Evolutionary conservation across 1,140 invertebrate species (phyloP).

Genomic region (Acromyrmex charruanus): DNA sequence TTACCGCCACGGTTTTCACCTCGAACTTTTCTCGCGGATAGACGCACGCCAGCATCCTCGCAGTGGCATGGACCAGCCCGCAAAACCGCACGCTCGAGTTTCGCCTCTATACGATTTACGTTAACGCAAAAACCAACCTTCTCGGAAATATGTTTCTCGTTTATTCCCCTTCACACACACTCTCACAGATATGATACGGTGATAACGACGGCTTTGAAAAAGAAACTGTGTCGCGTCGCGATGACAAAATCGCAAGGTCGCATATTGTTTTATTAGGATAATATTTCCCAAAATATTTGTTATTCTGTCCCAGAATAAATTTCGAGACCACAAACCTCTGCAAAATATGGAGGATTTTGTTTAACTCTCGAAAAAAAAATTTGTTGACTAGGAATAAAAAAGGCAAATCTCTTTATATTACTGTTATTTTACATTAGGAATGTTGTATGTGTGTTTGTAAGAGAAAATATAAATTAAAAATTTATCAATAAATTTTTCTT

Average conservation of each 20-base stretch:
- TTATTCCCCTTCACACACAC: not conserved
- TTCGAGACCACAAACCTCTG: not conserved
- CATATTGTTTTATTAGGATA: not conserved
- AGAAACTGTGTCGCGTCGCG: slow-evolving; percentile 2
- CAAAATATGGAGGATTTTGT: not conserved
- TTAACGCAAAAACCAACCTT: slow-evolving; percentile 36
- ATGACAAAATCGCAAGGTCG: not conserved
- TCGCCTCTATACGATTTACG: slow-evolving; percentile 42
- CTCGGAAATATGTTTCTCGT: slow-evolving; percentile 7
- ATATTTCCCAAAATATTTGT: not conserved
- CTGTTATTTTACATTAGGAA: not conserved
- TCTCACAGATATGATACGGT: not conserved
- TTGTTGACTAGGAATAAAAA: not conserved
- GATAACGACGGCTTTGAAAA: slow-evolving; percentile 4
- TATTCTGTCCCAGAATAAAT: not conserved
- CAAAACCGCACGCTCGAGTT: slow-evolving; percentile 42
- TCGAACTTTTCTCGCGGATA: slow-evolving; percentile 85
- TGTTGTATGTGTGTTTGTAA: not conserved
- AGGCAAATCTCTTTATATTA: not conserved
- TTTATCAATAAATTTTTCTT: not conserved
- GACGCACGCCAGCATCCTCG: slow-evolving; percentile 85
- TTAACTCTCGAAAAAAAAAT: not conserved
- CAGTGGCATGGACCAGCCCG: slow-evolving; percentile 6
- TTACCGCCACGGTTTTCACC: slow-evolving; percentile 82
- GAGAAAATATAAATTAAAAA: not conserved